These are phyloP conservation scores for Lutraria rhynchaena DNA, from an alignment of 1,140 invertebrate species.

Conservation along the genomic window DNA sequence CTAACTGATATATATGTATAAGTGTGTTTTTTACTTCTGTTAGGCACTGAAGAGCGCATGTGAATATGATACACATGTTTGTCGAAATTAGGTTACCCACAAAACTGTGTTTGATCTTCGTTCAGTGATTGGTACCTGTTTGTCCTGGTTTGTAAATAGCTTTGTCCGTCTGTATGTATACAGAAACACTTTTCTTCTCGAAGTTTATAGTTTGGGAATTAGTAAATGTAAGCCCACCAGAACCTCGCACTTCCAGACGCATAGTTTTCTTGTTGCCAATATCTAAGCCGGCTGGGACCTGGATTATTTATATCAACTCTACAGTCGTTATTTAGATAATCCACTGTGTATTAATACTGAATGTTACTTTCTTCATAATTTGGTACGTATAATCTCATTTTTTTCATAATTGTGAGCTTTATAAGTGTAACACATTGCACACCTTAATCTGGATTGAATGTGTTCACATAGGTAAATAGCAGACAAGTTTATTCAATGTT, in stretches of 20 bases:
- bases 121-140: too few relatives aligned
- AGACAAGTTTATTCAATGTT: too few relatives aligned
- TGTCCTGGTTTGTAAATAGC: slow-evolving; percentile 74
- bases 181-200: slow-evolving; percentile 57
- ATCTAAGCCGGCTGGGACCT: slow-evolving; percentile 14
- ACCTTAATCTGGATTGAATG: too few relatives aligned
- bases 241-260: background rate
- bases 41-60: too few relatives aligned
- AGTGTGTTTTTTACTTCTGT: too few relatives aligned
- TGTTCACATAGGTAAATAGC: too few relatives aligned
- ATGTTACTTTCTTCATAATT: background rate
- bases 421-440: too few relatives aligned
- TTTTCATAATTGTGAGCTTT: too few relatives aligned
- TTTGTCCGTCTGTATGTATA: slow-evolving; percentile 73
- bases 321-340: background rate
- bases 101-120: too few relatives aligned
- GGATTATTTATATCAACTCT: background rate
- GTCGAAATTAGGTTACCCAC: too few relatives aligned
- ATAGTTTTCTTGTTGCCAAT: slow-evolving; percentile 1
- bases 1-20: too few relatives aligned
- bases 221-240: slow-evolving; percentile 51
- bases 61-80: too few relatives aligned
- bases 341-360: background rate
- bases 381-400: background rate
- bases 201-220: slow-evolving; percentile 32